Evolutionary conservation across 2,888 invertebrate genomes (phyloP), one percentile per base, ranked within the genome.

Genomic region (Mimas tiliae): DNA sequence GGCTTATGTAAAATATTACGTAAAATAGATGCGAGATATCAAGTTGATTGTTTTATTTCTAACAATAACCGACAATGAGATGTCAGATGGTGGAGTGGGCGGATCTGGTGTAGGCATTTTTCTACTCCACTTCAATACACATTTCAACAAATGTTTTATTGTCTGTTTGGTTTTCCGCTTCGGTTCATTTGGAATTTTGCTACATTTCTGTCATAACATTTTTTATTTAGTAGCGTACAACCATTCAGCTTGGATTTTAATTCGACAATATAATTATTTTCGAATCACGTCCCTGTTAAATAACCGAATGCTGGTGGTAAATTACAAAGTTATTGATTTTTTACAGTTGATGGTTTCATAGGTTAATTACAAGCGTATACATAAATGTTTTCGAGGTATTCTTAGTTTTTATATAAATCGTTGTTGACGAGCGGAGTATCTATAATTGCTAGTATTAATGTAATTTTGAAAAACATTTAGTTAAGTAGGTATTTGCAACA

Each of bases 101-200:
- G 89, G 80, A 68, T 84, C 90, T 90, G 90, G 81, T 74, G 78
- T 71, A 81, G 90, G 86, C 90, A 90, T 83, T 81, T 76, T 78
- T 85, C 79, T 78, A 75, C 79, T 78, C 78, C 78, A 72, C 76
- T 75, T 76, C 76, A 78, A 75, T 77, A 79, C 80, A 81, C 77
- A 78, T 82, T 83, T 80, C 70, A 71, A 80, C 80, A 76, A 75
- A 77, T 80, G 63, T 78, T 77, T 73, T 76, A 71, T 72, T 58
- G 58, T 58, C 58, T 58, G 58, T 58, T 58, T 58, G 58, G 58
- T 58, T 38, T 58, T 58, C 42, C 58, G 58, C 58, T 58, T 72
- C 64, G 62, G 68, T 71, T 73, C 74, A 68, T 74, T 69, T 73
- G 65, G 72, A 71, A 72, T 69, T 71, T 73, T 64, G 68, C 51